These are phyloP conservation scores for Petaurus breviceps DNA, from an alignment of 2,113 vertebrate genomes.

Conservation along the genomic window DNA sequence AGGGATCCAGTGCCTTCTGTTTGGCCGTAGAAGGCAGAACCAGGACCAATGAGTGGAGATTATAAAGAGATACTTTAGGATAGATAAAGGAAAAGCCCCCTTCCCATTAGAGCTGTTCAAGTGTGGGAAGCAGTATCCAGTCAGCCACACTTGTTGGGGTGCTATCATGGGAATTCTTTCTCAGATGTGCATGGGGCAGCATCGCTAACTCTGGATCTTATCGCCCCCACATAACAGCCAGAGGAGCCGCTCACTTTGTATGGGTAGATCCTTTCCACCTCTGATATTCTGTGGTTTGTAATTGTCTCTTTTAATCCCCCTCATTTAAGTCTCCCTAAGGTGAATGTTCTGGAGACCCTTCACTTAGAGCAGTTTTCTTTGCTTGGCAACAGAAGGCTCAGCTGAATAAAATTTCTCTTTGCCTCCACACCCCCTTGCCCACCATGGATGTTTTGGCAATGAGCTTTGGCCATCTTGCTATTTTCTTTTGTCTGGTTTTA, in stretches of 20 bases:
- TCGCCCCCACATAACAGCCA: background rate
- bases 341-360: background rate
- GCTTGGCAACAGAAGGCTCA: background rate
- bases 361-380: background rate
- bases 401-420: conserved; percentile 6
- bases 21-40: background rate
- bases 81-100: background rate
- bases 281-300: background rate
- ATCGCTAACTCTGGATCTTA: background rate
- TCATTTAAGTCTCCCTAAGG: background rate
- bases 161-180: background rate
- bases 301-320: background rate
- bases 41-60: background rate
- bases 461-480: background rate
- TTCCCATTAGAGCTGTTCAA: background rate
- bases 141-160: background rate
- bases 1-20: background rate
- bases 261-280: background rate
- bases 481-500: background rate
- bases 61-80: background rate
- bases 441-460: background rate
- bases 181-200: background rate
- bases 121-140: background rate
- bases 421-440: background rate
- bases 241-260: background rate